Conservation (phyloP, 2,797 vertebrate species). For the Scomberomorus guttatus region DNA sequence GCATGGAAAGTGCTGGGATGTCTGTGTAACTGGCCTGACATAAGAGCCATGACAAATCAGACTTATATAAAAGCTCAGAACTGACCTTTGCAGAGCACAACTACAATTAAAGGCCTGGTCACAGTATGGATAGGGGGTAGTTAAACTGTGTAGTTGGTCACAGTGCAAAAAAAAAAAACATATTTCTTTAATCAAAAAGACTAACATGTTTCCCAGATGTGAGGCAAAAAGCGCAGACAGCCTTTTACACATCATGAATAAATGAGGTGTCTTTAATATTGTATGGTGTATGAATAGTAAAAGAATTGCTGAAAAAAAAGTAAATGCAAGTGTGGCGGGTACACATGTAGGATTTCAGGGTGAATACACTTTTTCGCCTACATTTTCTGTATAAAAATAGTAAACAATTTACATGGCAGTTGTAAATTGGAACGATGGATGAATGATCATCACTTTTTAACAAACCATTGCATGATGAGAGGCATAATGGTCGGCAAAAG, state of each 20-base stretch:
- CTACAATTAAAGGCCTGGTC: constrained; percentile 18
- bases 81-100: constrained; percentile 51
- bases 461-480: background rate
- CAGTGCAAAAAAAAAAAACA: constrained; percentile 12
- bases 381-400: background rate
- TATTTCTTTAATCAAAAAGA: constrained; percentile 29
- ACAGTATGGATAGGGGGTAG: background rate
- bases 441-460: background rate
- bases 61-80: constrained; percentile 47
- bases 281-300: constrained; percentile 16
- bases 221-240: background rate
- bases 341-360: constrained; percentile 11
- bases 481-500: background rate
- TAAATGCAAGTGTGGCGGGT: background rate
- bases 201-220: constrained; percentile 31
- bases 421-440: too few relatives aligned
- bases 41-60: constrained; percentile 53
- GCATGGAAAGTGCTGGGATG: constrained; percentile 71
- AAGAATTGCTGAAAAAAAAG: constrained; percentile 7
- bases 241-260: constrained; percentile 61
- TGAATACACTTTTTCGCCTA: background rate
- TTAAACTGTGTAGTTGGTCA: background rate
- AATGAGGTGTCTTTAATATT: constrained; percentile 60
- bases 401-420: background rate
- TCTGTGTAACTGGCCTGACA: constrained; percentile 54